Base-by-base conservation (phyloP, 2,797 vertebrate genomes). In the Xiphorhynchus erythropygius region DNA sequence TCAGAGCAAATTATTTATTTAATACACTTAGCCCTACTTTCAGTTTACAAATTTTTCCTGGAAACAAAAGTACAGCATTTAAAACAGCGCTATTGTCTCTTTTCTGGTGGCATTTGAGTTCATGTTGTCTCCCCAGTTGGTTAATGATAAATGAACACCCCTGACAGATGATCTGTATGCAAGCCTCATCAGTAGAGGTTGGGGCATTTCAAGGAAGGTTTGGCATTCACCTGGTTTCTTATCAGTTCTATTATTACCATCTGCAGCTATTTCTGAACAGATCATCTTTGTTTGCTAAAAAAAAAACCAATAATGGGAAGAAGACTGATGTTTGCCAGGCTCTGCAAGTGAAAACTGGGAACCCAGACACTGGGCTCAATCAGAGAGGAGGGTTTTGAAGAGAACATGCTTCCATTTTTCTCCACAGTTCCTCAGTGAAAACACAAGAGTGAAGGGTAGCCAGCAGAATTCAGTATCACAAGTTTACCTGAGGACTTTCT, bases 1-100 rank as follows among this genome's bases (percentile, higher is more conserved):
- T 87, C 84, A 84, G 62, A 84, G 52, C 59, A 94, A 93, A 95
- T 96, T 82, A 95, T 69, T 93, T 94, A 94, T 96, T 95, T 84
- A 95, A 89, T 92, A 84, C 52, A 18, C 65, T 80, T 82, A 93
- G 80, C 18, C 71, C 81, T 90, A 77, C 52, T 93, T 96, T 95
- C 80, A 93, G 33, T 55, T 95, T 57, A 79, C 70, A 67, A 47
- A 2, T 18, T 84, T 84, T 95, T 74, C 35, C 56, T 60, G 82
- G 59, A 90, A 94, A 88, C 28, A 67, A 93, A 67, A 23, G 28
- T 21, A 63, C 41, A 57, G 11, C 41, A 32, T 71, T 82, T 70
- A 69, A 73, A 76, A 47, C 27, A 52, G 70, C 67, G 23, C 21
- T 52, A 32, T 23, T 79, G 17, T 64, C 25, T 88, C 63, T 90